A percentile compares a stretch with the other conserved stretches of the same genome.
phyloP scores from a whole-genome alignment of 2,797 vertebrate species.

The Ctenochaetus hawaiiensis region DNA sequence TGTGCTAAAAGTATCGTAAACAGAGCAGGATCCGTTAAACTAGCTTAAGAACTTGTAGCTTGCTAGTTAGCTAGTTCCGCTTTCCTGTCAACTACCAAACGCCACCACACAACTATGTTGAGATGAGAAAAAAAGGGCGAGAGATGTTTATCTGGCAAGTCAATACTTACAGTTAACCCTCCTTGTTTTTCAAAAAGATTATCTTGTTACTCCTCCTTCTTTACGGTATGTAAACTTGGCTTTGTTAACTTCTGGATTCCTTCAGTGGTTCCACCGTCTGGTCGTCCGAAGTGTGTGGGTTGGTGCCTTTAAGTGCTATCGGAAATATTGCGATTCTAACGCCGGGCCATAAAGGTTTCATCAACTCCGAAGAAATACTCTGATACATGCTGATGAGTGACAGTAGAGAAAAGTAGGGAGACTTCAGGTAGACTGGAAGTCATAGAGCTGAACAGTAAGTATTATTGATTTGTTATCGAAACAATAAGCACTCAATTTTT shows the following conservation, averaged over 20 bases:
- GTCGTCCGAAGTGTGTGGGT: constrained; percentile 19
- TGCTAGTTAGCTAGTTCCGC: constrained; percentile 78
- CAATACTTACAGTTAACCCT: constrained; percentile 70
- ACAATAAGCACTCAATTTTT: too few species aligned
- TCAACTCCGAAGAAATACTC: too few species aligned
- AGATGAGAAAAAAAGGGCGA: background rate
- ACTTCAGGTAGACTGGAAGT: too few species aligned
- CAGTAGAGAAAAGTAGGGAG: too few species aligned
- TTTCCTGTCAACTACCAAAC: constrained; percentile 59
- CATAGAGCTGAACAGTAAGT: too few species aligned
- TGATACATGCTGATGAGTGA: too few species aligned
- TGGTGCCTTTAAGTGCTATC: constrained; percentile 51
- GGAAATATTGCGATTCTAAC: background rate
- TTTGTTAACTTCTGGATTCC: constrained; percentile 74
- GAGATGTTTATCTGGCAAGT: constrained; percentile 34
- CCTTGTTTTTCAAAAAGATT: constrained; percentile 32
- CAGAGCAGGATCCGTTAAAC: constrained; percentile 25
- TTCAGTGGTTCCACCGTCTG: constrained; percentile 51
- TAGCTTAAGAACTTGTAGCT: constrained; percentile 61
- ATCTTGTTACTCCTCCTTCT: constrained; percentile 70
- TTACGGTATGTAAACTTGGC: constrained; percentile 62
- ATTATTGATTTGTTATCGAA: too few species aligned
- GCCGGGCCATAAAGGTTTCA: background rate
- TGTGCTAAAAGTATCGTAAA: constrained; percentile 14
- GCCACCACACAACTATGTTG: constrained; percentile 24